phyloP scores from a whole-genome alignment of 2,113 vertebrate genomes.

The Polypterus senegalus region DNA sequence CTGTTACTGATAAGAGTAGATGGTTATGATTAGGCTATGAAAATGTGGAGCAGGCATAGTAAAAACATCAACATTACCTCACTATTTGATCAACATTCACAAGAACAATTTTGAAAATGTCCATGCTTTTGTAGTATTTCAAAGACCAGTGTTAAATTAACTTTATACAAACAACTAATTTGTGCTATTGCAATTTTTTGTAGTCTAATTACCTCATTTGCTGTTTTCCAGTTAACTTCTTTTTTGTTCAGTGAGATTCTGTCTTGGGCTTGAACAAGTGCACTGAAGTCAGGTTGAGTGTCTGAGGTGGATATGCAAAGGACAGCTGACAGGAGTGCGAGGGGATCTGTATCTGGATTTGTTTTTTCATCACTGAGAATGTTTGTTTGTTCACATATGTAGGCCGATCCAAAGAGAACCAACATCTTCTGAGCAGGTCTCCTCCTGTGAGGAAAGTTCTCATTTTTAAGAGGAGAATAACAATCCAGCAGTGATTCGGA shows the following conservation, averaged over 20 bases:
- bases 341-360: too few relatives aligned
- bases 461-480: slow-evolving; percentile 23
- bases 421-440: slow-evolving; percentile 23
- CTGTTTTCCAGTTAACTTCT: slow-evolving; percentile 4
- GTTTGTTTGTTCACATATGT: slow-evolving; percentile 12
- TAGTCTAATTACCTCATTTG: too few relatives aligned
- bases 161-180: too few relatives aligned
- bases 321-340: neutral
- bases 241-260: slow-evolving; percentile 11
- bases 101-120: too few relatives aligned
- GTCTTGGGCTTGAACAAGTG: slow-evolving; percentile 15
- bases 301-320: slow-evolving; percentile 1
- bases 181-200: too few relatives aligned
- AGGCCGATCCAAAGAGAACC: slow-evolving; percentile 17
- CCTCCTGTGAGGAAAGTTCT: slow-evolving; percentile 21
- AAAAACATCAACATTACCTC: too few relatives aligned
- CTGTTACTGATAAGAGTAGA: too few relatives aligned
- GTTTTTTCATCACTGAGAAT: slow-evolving; percentile 7
- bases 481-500: slow-evolving; percentile 21
- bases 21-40: too few relatives aligned
- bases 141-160: too few relatives aligned
- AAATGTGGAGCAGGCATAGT: too few relatives aligned
- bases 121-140: too few relatives aligned
- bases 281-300: slow-evolving; percentile 11
- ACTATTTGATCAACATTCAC: too few relatives aligned